Evolutionary conservation across 2,888 invertebrate species (phyloP).

Genomic region (Temnothorax rugatulus): DNA sequence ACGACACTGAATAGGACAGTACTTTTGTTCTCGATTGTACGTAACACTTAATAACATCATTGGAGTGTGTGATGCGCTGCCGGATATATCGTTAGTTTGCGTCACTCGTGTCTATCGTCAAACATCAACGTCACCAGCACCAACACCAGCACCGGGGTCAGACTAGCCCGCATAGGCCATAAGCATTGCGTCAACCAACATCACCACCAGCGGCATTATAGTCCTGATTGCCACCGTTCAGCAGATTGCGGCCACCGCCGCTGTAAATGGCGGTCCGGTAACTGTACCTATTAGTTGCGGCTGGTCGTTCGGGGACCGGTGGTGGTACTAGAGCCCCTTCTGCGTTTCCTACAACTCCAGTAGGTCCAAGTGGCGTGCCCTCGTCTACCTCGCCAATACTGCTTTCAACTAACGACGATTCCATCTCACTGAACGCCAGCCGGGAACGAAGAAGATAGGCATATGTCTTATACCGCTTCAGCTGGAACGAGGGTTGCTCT

Average conservation of each 20-base stretch:
- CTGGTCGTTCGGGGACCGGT: slow-evolving; percentile 88
- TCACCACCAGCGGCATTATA: slow-evolving; percentile 86
- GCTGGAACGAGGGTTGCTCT: slow-evolving; percentile 86
- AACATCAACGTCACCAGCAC: slow-evolving; percentile 42
- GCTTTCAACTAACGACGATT: slow-evolving; percentile 88
- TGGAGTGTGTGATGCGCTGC: slow-evolving; percentile 19
- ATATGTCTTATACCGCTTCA: slow-evolving; percentile 94
- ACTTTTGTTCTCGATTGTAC: background rate
- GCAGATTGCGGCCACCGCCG: slow-evolving; percentile 86
- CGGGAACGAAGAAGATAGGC: slow-evolving; percentile 92
- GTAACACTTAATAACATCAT: slow-evolving; percentile 14
- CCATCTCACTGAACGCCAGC: slow-evolving; percentile 88
- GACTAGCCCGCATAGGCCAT: slow-evolving; percentile 92
- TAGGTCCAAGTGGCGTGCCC: slow-evolving; percentile 73
- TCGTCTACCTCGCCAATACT: slow-evolving; percentile 88
- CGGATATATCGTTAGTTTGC: slow-evolving; percentile 50
- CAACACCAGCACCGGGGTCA: slow-evolving; percentile 72
- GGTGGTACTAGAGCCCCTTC: slow-evolving; percentile 87
- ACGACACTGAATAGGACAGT: background rate
- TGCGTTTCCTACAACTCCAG: slow-evolving; percentile 81
- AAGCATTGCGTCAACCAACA: slow-evolving; percentile 93
- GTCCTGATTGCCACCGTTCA: slow-evolving; percentile 86
- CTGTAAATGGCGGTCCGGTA: slow-evolving; percentile 90
- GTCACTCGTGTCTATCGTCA: slow-evolving; percentile 40
- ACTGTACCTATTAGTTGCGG: slow-evolving; percentile 90